Base-by-base conservation (phyloP, 64 coral and sea anemone genomes). In the Stichodactyla mertensii region DNA sequence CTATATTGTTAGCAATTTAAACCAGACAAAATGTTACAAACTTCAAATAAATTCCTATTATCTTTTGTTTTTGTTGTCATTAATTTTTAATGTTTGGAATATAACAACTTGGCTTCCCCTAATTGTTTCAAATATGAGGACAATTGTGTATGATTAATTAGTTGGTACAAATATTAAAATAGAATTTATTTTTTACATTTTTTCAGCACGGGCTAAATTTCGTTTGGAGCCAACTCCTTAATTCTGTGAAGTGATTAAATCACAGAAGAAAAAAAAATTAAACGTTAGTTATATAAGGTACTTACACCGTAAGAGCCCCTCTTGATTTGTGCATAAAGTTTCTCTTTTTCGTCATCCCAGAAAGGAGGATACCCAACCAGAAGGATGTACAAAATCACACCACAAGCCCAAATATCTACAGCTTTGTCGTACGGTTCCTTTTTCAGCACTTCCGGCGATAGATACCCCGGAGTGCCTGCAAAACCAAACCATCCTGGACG, bases 321-420 rank as follows among this genome's bases (percentile, higher is more conserved):
- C 16, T 92, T 99, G 82, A 99, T 99, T 74, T 99, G 97, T 71
- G 79, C 58, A 59, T 99, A 99, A 6, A 99, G 55, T 84, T 95
- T 99, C 36, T 90, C 92, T 31, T 99, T 93, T 58, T 99, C 97
- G 60, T 99, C 97, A 77, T 99, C 97, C 97, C 97, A 99, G 77
- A 99, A 99, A 10, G 97, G 97, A 56, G 97, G 97, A 57, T 99
- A 99, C 10, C 97, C 97, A 69, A 99, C 97, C 10, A 99, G 69
- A 15, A 99, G 86, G 59, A 99, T 99, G 57, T 99, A 99, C 11
- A 99, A 79, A 82, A 99, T 99, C 10, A 99, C 97, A 9, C 97
- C 97, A 89, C 90, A 95, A 23, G 97, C 97, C 97, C 97, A 99
- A 11, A 99, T 79, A 87, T 99, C 97, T 3, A 99, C 97, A 0